Evolutionary conservation across 2,888 invertebrate species (phyloP), one percentile per base, ranked within the genome.

Genomic region (Metalampra italica): DNA sequence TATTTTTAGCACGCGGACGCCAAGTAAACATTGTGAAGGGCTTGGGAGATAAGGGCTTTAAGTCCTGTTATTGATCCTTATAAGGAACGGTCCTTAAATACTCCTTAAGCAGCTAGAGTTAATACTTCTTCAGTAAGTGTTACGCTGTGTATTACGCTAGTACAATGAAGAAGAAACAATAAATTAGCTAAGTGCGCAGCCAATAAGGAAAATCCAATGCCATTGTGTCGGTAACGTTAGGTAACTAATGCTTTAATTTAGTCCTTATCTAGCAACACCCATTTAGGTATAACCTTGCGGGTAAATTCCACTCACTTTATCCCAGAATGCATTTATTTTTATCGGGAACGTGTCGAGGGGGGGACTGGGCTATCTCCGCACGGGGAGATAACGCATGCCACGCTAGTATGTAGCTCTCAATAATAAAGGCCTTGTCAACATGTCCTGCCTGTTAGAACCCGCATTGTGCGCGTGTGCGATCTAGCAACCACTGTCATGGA

Each of bases 311-410:
- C 50, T 42, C 52, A 30, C 11, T 29, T 49, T 53, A 55, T 56
- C 53, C 54, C 54, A 51, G 46, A 52, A 54, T 55, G 55, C 57
- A 47, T 56, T 56, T 51, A 55, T 51, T 59, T 51, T 60, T 66
- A 66, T 64, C 64, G 47, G 51, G 42, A 50, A 53, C 53, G 50
- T 53, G 54, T 55, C 51, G 54, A 52, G 47, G 45, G 48, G 52
- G 58, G 58, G 61, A 62, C 61, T 68, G 59, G 57, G 67, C 67
- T 80, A 78, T 78, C 75, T 68, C 53, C 58, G 43, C 49, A 49
- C 50, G 53, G 53, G 68, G 71, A 57, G 63, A 63, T 66, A 62
- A 72, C 62, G 59, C 62, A 52, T 49, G 64, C 60, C 73, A 66
- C 71, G 62, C 70, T 59, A 15, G 11, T n/a, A 15, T 45, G 34